Base-by-base conservation (phyloP, 2,797 vertebrate genomes). In the Coccyzus lansbergi region DNA sequence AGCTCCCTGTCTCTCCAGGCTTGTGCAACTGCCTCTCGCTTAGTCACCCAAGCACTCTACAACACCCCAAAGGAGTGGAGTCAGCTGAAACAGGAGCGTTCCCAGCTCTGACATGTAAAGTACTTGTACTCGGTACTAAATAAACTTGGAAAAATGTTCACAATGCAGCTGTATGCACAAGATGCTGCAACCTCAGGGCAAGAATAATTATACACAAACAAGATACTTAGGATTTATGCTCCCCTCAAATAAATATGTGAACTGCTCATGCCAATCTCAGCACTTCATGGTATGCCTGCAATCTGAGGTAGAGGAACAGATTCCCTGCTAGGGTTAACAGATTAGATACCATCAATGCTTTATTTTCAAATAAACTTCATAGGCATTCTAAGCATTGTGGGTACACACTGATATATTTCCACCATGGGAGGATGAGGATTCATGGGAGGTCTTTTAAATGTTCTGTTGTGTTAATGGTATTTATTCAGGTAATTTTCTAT, bases 141-240 rank as follows among this genome's bases (percentile, higher is more conserved):
- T 95, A 97, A 97, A 97, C 95, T 96, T 95, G 95, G 94, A 94
- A 96, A 96, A 94, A 78, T 71, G 51, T 90, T 95, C 93, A 88
- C 88, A 93, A 93, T 84, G 90, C 92, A 90, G 92, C 89, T 83
- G 42, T 78, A 64, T 6, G 84, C 81, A 42, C 52, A 88, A 85
- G 85, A 92, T 64, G 55, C 84, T 86, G 84, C 91, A 94, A 91
- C 95, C 96, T 94, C 91, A 26, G 91, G 96, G 96, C 95, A 95
- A 74, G 92, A 89, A 90, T 92, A 96, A 96, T 95, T 94, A 95
- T 67, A 92, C 64, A 83, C 81, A 91, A 93, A 96, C 86, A 93
- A 95, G 94, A 93, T 40, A 86, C 74, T 86, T 91, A 90, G 92
- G 86, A 97, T 96, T 94, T 93, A 94, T 94, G 91, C 63, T 93